Evolutionary conservation across 2,113 vertebrate species (phyloP).

Genomic region (Nibea albiflora): DNA sequence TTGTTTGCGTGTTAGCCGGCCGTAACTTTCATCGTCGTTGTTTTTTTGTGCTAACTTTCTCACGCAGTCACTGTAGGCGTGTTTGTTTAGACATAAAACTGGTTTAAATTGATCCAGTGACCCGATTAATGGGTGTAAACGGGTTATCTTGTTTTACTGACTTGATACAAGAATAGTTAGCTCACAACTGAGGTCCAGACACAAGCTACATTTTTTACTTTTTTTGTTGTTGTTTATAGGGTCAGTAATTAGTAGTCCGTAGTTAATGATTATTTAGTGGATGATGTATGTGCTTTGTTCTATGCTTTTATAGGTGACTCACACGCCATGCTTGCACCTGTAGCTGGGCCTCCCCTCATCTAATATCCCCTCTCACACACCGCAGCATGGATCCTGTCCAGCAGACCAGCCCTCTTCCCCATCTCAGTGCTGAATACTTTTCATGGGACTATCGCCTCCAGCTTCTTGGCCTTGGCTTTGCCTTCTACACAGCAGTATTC

Average conservation of each 20-base stretch:
- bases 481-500: slow-evolving; percentile 89
- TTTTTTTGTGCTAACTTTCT: neutral
- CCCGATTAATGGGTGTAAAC: neutral
- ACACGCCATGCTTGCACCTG: slow-evolving; percentile 37
- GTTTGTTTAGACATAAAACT: neutral
- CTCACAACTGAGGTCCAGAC: neutral
- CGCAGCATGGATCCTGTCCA: slow-evolving; percentile 52
- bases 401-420: slow-evolving; percentile 13
- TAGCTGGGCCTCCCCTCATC: slow-evolving; percentile 22
- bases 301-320: slow-evolving; percentile 13
- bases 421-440: slow-evolving; percentile 86
- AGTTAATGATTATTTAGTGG: neutral
- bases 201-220: accelerated
- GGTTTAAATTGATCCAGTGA: neutral
- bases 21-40: accelerated
- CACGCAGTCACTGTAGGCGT: neutral
- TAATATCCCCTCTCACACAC: neutral
- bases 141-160: neutral
- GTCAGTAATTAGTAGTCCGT: neutral
- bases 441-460: slow-evolving; percentile 84
- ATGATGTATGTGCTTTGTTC: neutral
- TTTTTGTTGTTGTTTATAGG: too few species aligned
- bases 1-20: neutral
- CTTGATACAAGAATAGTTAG: neutral
- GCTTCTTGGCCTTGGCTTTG: slow-evolving; percentile 85